phyloP scores from a whole-genome alignment of 2,888 invertebrate species.

The Athrips mouffetella region DNA sequence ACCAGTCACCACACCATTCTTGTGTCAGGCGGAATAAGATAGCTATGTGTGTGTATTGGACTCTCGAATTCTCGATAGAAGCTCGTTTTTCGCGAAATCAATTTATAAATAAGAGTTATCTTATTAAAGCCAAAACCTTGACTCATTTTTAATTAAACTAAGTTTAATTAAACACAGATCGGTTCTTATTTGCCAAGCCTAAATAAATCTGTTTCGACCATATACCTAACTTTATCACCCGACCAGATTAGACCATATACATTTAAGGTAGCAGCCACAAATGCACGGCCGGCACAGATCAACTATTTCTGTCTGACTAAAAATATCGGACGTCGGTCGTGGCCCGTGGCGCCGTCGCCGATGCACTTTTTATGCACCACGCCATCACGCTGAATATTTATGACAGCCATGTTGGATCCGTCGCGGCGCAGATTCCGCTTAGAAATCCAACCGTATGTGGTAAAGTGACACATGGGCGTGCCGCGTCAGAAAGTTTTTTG shows the following conservation, averaged over 20 bases:
- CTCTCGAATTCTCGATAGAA: too few relatives aligned
- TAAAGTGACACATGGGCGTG: neutral
- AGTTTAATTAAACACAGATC: too few relatives aligned
- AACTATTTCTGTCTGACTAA: conserved; percentile 56
- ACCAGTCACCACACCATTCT: neutral
- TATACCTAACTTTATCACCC: conserved; percentile 25
- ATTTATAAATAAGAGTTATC: too few relatives aligned
- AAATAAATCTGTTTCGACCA: neutral
- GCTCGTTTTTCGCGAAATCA: too few relatives aligned
- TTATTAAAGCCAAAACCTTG: too few relatives aligned
- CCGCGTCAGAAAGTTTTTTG: neutral
- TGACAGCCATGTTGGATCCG: conserved; percentile 19
- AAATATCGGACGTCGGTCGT: conserved; percentile 50
- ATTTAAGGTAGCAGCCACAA: conserved; percentile 41
- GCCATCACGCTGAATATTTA: conserved; percentile 53
- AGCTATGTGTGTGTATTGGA: too few relatives aligned
- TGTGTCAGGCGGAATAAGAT: too few relatives aligned
- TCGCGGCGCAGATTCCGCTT: conserved; percentile 12
- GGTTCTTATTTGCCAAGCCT: too few relatives aligned
- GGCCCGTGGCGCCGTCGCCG: conserved; percentile 44
- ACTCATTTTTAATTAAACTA: too few relatives aligned
- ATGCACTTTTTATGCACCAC: conserved; percentile 67
- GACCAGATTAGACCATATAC: conserved; percentile 23
- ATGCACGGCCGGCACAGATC: conserved; percentile 53
- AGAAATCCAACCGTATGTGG: conserved; percentile 9